Evolutionary conservation across 37 sponge, comb jelly and placozoan genomes (phyloP), one percentile per base, ranked within the genome.

Genomic region (Cladorhizidae sp.): DNA sequence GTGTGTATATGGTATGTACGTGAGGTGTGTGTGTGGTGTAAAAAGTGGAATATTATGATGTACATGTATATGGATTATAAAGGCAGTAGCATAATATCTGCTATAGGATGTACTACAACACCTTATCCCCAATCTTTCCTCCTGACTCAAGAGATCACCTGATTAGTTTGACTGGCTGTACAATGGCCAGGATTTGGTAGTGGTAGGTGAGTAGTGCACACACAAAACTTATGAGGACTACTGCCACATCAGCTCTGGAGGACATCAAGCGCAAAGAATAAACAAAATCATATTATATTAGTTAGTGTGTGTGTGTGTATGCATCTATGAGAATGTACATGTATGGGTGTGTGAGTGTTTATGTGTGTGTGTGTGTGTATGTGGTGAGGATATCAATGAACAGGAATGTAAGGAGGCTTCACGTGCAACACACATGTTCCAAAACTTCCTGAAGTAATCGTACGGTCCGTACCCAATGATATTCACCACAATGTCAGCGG

Each of bases 341-440:
- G 76, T 26, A 7, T 5, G 37, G 54, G 37, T 54, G 76, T 26
- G 35, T 54, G 57, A 56, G 37, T 54, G 76, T 32, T 11, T 29
- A 28, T 56, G 59, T 32, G 76, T 31, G 12, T 56, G 31, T 7
- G 37, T 37, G 78, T 37, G 49, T 40, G 49, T 23, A 49, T 38
- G 78, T 40, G 78, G 49, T 45, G 62, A 5, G 5, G 9, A 45
- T 45, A 37, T 29, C 39, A 68, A 20, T 68, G 36, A 32, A 37
- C 35, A 36, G 5, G 7, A 8, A 38, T 36, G 21, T n/a, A n/a
- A n/a, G n/a, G n/a, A n/a, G n/a, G n/a, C n/a, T n/a, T n/a, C n/a
- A 68, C 7, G 43, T 0, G 0, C 39, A 29, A 88, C 86, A 80
- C 55, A 93, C 91, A 81, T 39, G 33, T 94, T 87, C 92, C 95